Evolutionary conservation across 1,140 invertebrate species (phyloP).

Genomic region (Drosophila mayri): DNA sequence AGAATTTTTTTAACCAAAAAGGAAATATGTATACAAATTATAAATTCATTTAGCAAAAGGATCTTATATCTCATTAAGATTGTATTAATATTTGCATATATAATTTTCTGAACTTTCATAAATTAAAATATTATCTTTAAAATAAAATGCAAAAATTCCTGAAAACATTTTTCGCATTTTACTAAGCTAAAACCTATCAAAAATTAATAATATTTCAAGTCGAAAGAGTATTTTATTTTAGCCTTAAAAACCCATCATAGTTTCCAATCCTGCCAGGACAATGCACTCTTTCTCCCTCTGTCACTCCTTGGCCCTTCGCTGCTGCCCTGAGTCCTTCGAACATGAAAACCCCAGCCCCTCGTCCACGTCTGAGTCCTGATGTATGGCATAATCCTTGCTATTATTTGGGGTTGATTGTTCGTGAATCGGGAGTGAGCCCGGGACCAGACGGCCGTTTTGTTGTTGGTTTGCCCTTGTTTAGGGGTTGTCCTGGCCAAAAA

Average conservation of each 20-base stretch:
- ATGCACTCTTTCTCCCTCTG: conserved; percentile 60
- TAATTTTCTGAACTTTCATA: not conserved
- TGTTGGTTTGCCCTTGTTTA: conserved; percentile 32
- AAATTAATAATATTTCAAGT: not conserved
- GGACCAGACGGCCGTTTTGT: conserved; percentile 42
- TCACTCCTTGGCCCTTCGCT: conserved; percentile 10
- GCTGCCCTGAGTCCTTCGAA: conserved; percentile 10
- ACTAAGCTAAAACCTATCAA: not conserved
- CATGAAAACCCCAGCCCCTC: conserved; percentile 19
- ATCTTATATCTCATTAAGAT: not conserved
- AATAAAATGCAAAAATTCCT: fast-evolving
- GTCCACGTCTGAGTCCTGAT: conserved; percentile 38
- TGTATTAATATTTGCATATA: not conserved
- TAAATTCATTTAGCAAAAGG: not conserved
- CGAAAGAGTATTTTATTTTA: conserved; percentile 14
- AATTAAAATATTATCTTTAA: not conserved
- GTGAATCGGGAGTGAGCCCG: conserved; percentile 56
- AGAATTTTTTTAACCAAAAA: no score
- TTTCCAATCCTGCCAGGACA: conserved; percentile 55
- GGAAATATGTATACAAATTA: not conserved
- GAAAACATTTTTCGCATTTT: not conserved
- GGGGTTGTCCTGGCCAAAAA: conserved; percentile 72
- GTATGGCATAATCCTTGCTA: conserved; percentile 73
- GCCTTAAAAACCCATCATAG: no score
- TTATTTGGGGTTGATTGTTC: conserved; percentile 80